Evolutionary conservation across 2,888 invertebrate species (phyloP).

Genomic region (Drepana falcataria): DNA sequence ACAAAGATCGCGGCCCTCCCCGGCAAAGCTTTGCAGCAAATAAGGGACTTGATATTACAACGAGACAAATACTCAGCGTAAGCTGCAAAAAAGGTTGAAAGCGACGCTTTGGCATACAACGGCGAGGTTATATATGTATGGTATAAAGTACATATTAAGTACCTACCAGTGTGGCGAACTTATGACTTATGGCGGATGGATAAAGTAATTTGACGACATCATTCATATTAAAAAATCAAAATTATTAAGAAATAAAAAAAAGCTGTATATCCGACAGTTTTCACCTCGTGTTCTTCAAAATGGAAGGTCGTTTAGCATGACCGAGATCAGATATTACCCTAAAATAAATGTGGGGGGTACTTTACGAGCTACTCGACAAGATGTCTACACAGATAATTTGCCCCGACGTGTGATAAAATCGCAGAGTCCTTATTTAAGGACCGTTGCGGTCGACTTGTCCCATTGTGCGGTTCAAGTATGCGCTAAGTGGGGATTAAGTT

Average conservation of each 20-base stretch:
- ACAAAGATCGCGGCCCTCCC: background rate
- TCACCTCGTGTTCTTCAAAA: conserved; percentile 31
- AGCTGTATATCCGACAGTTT: conserved; percentile 30
- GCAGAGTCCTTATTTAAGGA: conserved; percentile 41
- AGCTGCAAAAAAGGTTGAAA: conserved; percentile 3
- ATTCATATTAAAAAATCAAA: conserved; percentile 31
- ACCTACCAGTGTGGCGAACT: conserved; percentile 6
- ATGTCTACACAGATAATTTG: conserved; percentile 53
- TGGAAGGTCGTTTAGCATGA: conserved; percentile 50
- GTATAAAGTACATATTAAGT: conserved; percentile 7
- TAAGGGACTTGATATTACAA: background rate
- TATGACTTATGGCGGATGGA: conserved; percentile 12
- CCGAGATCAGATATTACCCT: conserved; percentile 61
- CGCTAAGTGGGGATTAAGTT: conserved; percentile 36
- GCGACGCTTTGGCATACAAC: conserved; percentile 12
- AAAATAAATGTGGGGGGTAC: conserved; percentile 57
- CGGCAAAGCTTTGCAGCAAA: background rate
- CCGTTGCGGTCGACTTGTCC: conserved; percentile 24
- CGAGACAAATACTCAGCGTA: background rate
- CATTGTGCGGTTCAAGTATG: conserved; percentile 40
- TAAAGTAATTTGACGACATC: conserved; percentile 28
- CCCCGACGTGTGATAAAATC: conserved; percentile 61
- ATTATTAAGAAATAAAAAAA: conserved; percentile 16
- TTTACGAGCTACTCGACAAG: conserved; percentile 53
- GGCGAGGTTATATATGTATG: conserved; percentile 21